Conservation (phyloP, 2,888 invertebrate genomes). For the Spodoptera exigua region DNA sequence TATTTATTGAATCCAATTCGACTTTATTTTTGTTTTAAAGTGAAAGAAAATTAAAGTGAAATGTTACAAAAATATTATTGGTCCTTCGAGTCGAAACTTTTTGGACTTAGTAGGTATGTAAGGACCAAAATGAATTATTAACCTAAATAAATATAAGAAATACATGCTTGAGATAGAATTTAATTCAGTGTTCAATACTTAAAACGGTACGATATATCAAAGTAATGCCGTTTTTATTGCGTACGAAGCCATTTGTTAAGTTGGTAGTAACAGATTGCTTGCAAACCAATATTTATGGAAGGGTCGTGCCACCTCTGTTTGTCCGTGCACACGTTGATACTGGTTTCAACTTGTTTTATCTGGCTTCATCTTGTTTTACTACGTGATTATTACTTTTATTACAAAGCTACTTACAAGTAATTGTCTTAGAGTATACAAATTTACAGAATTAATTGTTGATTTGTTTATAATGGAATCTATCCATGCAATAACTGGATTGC, state of each 20-base stretch:
- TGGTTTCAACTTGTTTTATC: conserved; percentile 8
- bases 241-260: conserved; percentile 54
- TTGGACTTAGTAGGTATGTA: not conserved
- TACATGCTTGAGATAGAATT: conserved; percentile 14
- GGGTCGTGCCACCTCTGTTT: conserved; percentile 32
- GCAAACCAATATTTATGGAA: conserved; percentile 60
- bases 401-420: too few species aligned
- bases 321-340: conserved; percentile 13
- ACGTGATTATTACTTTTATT: conserved; percentile 13
- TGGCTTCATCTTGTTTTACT: conserved; percentile 5
- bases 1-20: not conserved
- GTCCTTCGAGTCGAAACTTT: too few species aligned
- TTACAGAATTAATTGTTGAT: too few species aligned
- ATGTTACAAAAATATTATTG: too few species aligned
- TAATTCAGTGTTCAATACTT: conserved; percentile 40
- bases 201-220: conserved; percentile 40
- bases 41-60: too few species aligned
- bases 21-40: too few species aligned
- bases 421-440: too few species aligned
- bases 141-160: too few species aligned
- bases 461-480: too few species aligned
- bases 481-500: too few species aligned
- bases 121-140: not conserved
- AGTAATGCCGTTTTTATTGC: conserved; percentile 60
- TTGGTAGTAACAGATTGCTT: conserved; percentile 54